Evolutionary conservation across 2,888 invertebrate genomes (phyloP).

Genomic region (Amphipoea oculea): DNA sequence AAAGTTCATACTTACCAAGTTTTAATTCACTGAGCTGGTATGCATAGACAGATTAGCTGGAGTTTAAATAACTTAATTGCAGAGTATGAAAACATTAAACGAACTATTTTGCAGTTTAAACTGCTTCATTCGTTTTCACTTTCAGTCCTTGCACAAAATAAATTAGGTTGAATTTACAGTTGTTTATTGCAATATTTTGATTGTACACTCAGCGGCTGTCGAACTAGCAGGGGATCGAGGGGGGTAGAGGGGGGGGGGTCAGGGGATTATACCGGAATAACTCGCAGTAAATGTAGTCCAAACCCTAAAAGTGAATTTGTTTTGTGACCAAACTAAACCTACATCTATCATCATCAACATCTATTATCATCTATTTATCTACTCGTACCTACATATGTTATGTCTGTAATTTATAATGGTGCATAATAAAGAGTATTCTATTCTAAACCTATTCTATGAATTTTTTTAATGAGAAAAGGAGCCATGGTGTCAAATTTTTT

Average conservation of each 20-base stretch:
- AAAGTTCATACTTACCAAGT: neutral
- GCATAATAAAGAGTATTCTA: too few species aligned
- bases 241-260: too few species aligned
- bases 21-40: constrained; percentile 22
- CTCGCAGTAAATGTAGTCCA: neutral
- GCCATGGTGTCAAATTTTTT: too few species aligned
- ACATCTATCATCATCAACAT: too few species aligned
- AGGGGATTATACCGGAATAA: too few species aligned
- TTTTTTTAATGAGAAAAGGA: too few species aligned
- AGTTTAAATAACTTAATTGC: constrained; percentile 26
- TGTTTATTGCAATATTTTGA: constrained; percentile 52
- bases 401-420: too few species aligned
- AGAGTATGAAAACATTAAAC: constrained; percentile 16
- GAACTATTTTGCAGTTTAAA: constrained; percentile 16
- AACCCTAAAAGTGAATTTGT: neutral
- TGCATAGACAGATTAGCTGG: neutral
- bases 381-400: too few species aligned
- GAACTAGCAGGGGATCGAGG: too few species aligned
- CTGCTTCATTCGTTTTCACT: constrained; percentile 16
- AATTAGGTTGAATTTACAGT: constrained; percentile 27
- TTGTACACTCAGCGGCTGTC: neutral
- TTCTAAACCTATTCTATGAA: too few species aligned
- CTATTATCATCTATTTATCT: too few species aligned
- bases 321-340: too few species aligned
- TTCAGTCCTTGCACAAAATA: constrained; percentile 23